Percentiles rank a stretch among this genome's conserved stretches.
These are phyloP conservation scores for Morinoia aosen DNA, from an alignment of 2,888 invertebrate genomes.

Conservation along the genomic window DNA sequence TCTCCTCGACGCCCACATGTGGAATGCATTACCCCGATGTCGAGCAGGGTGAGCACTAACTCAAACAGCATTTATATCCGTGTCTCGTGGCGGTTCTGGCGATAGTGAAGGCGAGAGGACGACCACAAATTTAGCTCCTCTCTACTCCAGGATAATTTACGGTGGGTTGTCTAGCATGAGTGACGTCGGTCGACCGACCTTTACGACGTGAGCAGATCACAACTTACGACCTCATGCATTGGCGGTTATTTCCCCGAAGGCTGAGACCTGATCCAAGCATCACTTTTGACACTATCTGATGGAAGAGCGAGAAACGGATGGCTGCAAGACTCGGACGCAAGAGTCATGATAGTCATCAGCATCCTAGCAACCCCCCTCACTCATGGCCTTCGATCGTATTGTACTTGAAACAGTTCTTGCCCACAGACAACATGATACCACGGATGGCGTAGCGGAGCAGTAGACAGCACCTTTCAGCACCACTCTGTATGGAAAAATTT, in stretches of 20 bases:
- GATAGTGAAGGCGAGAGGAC: slow-evolving; percentile 42
- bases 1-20: not conserved
- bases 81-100: slow-evolving; percentile 25
- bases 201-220: slow-evolving; percentile 52
- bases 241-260: slow-evolving; percentile 39
- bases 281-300: slow-evolving; percentile 52
- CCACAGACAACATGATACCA: not conserved
- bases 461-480: not conserved
- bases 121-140: slow-evolving; percentile 39
- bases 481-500: not conserved
- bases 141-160: slow-evolving; percentile 34
- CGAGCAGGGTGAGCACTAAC: not conserved
- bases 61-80: not conserved
- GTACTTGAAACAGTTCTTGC: not conserved
- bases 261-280: slow-evolving; percentile 52
- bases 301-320: slow-evolving; percentile 53
- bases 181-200: slow-evolving; percentile 52
- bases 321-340: slow-evolving; percentile 40
- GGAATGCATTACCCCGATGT: not conserved
- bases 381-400: slow-evolving; percentile 6
- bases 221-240: slow-evolving; percentile 52
- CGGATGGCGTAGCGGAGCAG: not conserved
- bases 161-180: slow-evolving; percentile 47
- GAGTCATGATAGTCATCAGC: slow-evolving; percentile 38
- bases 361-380: slow-evolving; percentile 6